Evolutionary conservation across 2,797 vertebrate genomes (phyloP), one percentile per base, ranked within the genome.

Genomic region (Hoplostethus mediterraneus): DNA sequence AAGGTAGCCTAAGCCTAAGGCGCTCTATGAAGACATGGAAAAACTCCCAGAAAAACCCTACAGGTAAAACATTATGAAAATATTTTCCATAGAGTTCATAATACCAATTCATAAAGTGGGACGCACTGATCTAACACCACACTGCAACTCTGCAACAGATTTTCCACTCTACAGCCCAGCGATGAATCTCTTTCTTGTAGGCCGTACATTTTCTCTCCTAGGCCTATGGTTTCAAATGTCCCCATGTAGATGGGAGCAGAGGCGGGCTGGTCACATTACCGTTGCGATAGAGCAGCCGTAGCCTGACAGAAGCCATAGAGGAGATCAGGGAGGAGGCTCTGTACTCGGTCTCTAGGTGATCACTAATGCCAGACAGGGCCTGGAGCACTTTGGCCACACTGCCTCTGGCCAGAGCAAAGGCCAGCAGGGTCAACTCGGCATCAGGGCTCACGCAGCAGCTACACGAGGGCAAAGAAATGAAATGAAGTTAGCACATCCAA

Each of bases 331-430:
- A 93, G 0, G 94, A 94, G 47, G 98, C 97, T 33, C 94, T 94
- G 85, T 99, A 99, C 2, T 94, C 90, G 0, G 92, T 89, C 77
- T 96, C 94, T 75, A 97, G 84, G 71, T 96, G 96, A 67, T 95
- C 95, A 0, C 93, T 94, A 89, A 99, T 94, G 30, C 96, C 92
- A 68, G 96, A 96, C 53, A 99, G 93, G 31, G 97, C 97, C 86
- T 93, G 95, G 40, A 99, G 80, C 58, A 99, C 95, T 93, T 99
- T 99, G 31, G 97, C 95, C 53, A 99, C 91, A 14, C 97, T 99
- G 53, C 98, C 98, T 84, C 98, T 93, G 75, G 98, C 98, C 81
- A 99, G 91, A 68, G 98, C 97, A 55, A 99, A 99, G 28, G 98
- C 96, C 89, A 99, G 82, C 52, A 99, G 95, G 6, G 97, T 99